Evolutionary conservation across 1,140 invertebrate genomes (phyloP), one percentile per base, ranked within the genome.

Genomic region (Apis dorsata): DNA sequence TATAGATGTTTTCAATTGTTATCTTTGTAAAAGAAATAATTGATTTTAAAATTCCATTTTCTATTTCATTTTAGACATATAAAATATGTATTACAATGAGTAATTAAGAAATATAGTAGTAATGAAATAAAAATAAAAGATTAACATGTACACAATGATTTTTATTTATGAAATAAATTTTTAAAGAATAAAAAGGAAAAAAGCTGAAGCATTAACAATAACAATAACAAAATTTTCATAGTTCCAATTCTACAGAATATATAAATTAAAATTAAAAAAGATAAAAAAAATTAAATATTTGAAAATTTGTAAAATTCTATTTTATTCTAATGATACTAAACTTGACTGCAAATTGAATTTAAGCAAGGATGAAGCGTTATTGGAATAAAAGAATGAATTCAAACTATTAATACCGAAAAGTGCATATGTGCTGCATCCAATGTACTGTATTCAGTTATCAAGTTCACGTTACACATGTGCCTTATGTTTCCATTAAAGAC

Each of bases 361-460:
- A 19, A 59, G 62, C 62, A 81, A 75, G 79, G 72, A 81, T 62
- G 71, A 73, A 57, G 66, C 53, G 15, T 59, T 66, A 5, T n/a
- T 66, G n/a, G 62, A 73, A 66, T 68, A 75, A 65, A 81, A 75
- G 62, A 81, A 75, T n/a, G 60, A 79, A 72, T 71, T 72, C 17
- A 17, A 51, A 44, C 78, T 72, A 80, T 80, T 72, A 72, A 80
- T 80, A 80, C 17, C 55, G 69, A 80, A 80, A 80, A 72, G 69
- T 80, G 66, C 55, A 72, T 21, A 72, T 53, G 69, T n/a, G 57
- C 28, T 12, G 69, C 17, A 44, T 55, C 13, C 59, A 21, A 24
- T 62, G 55, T 53, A 28, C 34, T 28, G 57, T 28, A 62, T 51
- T 72, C 68, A n/a, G 24, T 21, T 34, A 72, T 59, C 28, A 63